Evolutionary conservation across 2,888 invertebrate genomes (phyloP).

Genomic region (Nowickia ferox): DNA sequence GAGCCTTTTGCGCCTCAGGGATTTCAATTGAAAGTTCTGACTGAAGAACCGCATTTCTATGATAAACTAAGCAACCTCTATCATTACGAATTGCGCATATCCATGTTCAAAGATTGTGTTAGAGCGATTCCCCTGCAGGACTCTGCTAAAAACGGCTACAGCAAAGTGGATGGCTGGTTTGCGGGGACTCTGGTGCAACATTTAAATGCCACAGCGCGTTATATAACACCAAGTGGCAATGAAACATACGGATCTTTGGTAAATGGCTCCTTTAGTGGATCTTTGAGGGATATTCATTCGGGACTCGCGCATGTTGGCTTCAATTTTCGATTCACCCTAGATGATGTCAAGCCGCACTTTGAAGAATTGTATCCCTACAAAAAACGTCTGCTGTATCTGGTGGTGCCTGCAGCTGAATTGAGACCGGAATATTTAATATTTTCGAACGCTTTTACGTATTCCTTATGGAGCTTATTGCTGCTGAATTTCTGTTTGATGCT

Average conservation of each 20-base stretch:
- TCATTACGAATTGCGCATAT: slow-evolving; percentile 75
- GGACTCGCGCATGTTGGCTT: slow-evolving; percentile 77
- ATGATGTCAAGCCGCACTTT: slow-evolving; percentile 72
- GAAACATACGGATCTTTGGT: slow-evolving; percentile 76
- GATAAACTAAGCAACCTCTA: slow-evolving; percentile 77
- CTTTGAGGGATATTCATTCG: slow-evolving; percentile 74
- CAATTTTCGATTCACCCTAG: slow-evolving; percentile 77
- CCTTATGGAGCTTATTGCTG: slow-evolving; percentile 76
- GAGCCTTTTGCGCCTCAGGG: slow-evolving; percentile 77
- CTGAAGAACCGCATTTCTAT: slow-evolving; percentile 65
- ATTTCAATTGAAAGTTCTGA: slow-evolving; percentile 67
- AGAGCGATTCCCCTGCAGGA: slow-evolving; percentile 75
- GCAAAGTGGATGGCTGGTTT: slow-evolving; percentile 75
- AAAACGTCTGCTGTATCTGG: slow-evolving; percentile 75
- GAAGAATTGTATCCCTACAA: slow-evolving; percentile 78
- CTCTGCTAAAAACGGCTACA: slow-evolving; percentile 70
- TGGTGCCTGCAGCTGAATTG: slow-evolving; percentile 78
- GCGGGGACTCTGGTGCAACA: slow-evolving; percentile 74
- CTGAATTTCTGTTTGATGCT: slow-evolving; percentile 74
- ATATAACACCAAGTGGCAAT: slow-evolving; percentile 76
- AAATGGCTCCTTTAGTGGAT: slow-evolving; percentile 77
- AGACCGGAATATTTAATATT: slow-evolving; percentile 79
- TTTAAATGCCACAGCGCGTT: slow-evolving; percentile 78
- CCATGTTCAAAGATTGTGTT: slow-evolving; percentile 77
- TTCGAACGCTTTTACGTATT: slow-evolving; percentile 75